Conservation (phyloP, 1,140 invertebrate genomes). For the Lordiphosa clarofinis region DNA sequence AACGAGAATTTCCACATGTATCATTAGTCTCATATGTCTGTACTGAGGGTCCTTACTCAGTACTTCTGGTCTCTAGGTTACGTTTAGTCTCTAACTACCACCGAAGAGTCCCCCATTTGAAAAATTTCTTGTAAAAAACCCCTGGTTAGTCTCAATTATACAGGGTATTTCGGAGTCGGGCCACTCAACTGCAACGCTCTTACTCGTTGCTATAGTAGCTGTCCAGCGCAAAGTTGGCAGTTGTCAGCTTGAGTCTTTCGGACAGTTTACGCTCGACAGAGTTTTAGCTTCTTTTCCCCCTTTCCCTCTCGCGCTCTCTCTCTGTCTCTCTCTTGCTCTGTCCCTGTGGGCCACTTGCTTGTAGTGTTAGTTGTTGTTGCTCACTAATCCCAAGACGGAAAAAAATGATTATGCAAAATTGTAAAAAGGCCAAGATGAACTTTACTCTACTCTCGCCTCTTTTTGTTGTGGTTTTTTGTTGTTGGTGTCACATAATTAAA, state of each 20-base stretch:
- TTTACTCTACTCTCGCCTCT: background rate
- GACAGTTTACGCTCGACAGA: conserved; percentile 26
- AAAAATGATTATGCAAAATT: conserved; percentile 34
- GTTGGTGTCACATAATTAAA: conserved; percentile 41
- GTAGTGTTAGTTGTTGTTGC: background rate
- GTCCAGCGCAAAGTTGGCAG: background rate
- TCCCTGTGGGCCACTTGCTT: background rate
- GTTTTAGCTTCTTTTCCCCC: conserved; percentile 1
- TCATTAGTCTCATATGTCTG: no score
- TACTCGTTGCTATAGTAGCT: background rate
- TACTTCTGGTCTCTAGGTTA: no score
- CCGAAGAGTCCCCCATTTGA: no score
- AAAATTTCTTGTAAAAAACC: no score
- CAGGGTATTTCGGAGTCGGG: no score
- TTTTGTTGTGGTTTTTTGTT: conserved; percentile 7
- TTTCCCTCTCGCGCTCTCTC: background rate
- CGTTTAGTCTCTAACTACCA: no score
- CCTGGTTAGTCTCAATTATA: no score
- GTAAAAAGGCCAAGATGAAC: background rate
- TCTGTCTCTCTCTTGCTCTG: background rate
- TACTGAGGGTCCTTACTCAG: no score
- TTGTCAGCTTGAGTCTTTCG: conserved; percentile 16
- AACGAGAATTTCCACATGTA: no score
- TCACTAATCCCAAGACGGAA: conserved; percentile 14
- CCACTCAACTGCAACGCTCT: no score